A percentile compares a stretch with the other conserved stretches of the same genome.
These are phyloP conservation scores for Diabrotica virgifera DNA, from an alignment of 1,140 invertebrate genomes.

Conservation along the genomic window DNA sequence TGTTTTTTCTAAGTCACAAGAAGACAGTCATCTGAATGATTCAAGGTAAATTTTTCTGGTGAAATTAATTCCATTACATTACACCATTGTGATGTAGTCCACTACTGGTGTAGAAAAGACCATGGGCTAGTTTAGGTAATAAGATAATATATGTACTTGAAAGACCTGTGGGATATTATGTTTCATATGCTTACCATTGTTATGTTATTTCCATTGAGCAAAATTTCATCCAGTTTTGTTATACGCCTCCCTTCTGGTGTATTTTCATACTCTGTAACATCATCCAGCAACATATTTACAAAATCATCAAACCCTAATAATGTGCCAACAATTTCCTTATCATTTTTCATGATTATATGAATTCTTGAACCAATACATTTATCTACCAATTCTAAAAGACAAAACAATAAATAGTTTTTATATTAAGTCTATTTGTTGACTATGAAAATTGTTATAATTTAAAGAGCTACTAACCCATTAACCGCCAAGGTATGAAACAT, in stretches of 20 bases:
- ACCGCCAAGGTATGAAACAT: no score
- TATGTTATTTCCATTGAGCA: constrained; percentile 99
- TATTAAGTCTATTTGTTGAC: background rate
- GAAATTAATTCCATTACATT: no score
- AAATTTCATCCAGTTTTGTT: constrained; percentile 96
- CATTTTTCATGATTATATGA: constrained; percentile 99
- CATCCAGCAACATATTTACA: constrained; percentile 95
- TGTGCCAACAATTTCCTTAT: constrained; percentile 99
- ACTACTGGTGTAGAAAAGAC: background rate
- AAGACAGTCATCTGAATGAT: no score
- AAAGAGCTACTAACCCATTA: no score
- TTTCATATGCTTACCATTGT: constrained; percentile 75
- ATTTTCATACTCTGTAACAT: constrained; percentile 92
- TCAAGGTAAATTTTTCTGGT: no score
- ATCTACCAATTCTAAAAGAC: constrained; percentile 89
- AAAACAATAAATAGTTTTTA: constrained; percentile 14
- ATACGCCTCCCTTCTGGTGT: constrained; percentile 95
- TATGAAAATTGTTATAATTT: no score
- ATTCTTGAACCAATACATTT: constrained; percentile 99
- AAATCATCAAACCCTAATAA: constrained; percentile 98
- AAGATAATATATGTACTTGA: constrained; percentile 13
- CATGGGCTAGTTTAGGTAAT: constrained; percentile 18
- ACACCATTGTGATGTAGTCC: background rate
- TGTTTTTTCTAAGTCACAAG: no score
- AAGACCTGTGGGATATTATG: background rate